These are phyloP conservation scores for Ips nitidus DNA, from an alignment of 1,140 invertebrate species.

Conservation along the genomic window DNA sequence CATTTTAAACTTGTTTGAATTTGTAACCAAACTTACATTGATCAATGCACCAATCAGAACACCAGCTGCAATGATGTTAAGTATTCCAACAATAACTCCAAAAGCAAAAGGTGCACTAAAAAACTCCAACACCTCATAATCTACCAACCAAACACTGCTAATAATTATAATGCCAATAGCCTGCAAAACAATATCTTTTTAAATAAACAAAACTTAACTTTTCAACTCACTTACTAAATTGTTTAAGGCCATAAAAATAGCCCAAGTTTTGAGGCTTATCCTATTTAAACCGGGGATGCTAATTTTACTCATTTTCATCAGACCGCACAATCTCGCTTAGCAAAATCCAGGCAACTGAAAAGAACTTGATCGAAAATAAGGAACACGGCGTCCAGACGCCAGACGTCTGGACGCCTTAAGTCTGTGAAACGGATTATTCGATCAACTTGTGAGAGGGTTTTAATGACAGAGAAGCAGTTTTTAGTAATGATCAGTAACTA, in stretches of 20 bases:
- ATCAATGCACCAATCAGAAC: constrained; percentile 24
- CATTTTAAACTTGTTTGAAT: too few relatives aligned
- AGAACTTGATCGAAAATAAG: background rate
- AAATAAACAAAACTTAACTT: too few relatives aligned
- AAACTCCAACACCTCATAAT: constrained; percentile 9
- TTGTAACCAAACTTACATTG: constrained; percentile 2
- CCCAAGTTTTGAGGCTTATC: constrained; percentile 17
- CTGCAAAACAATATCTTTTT: constrained; percentile 15
- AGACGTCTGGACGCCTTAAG: constrained; percentile 22
- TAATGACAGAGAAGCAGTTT: background rate
- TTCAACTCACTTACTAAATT: constrained; percentile 6
- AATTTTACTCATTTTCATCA: background rate
- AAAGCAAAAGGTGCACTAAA: constrained; percentile 30
- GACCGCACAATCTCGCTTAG: background rate
- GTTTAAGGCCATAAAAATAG: constrained; percentile 17
- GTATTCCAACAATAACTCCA: constrained; percentile 24
- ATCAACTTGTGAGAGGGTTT: background rate
- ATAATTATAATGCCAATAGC: constrained; percentile 24
- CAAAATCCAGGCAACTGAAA: too few relatives aligned
- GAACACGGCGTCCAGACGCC: constrained; percentile 14
- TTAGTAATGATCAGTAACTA: background rate
- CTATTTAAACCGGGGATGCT: background rate
- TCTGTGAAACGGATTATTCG: background rate
- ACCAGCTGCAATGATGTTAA: constrained; percentile 22
- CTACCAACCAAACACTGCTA: constrained; percentile 22